Evolutionary conservation across 2,797 vertebrate species (phyloP), one percentile per base, ranked within the genome.

Genomic region (Margarornis squamiger): DNA sequence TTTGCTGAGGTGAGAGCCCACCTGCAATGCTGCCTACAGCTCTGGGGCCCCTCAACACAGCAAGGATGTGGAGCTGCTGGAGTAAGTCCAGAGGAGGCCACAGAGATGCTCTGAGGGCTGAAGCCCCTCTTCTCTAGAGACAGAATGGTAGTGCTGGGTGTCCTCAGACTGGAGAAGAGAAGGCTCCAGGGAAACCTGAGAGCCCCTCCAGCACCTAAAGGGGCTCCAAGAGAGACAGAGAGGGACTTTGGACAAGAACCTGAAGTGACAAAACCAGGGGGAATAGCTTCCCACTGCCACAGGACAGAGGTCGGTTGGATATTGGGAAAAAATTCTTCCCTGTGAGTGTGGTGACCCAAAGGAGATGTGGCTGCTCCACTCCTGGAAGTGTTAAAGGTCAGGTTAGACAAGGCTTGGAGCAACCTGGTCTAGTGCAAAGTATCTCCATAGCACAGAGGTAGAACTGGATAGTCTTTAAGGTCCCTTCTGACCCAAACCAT

Each of bases 71-170:
- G n/a, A 57, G 57, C 4, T 38, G 32, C 71, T 63, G 29, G 1
- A 38, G 11, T 0, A 3, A 38, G 57, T n/a, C 43, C 51, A 63
- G 43, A 38, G 22, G 30, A 59, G 9, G 13, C 32, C 57, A 49
- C 0, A 0, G 27, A 29, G 19, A 43, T 43, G 36, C 6, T n/a
- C 32, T 1, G 2, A 6, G 21, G 16, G 15, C 23, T 82, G 46
- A 1, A 67, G 46, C 8, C 17, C 24, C 61, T 59, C 39, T 67
- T 24, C 39, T 67, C 55, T 62, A 43, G 22, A 22, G 20, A 7
- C 43, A 63, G 10, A 6, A 11, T 45, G 19, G 41, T 12, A 49
- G 48, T 75, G 55, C 15, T 41, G 27, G 7, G 10, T 19, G 3
- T 38, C n/a, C 13, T 45, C 5, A 63, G 23, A 23, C 1, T 63